Conservation (phyloP, 2,797 vertebrate species). For the Onychomys torridus region DNA sequence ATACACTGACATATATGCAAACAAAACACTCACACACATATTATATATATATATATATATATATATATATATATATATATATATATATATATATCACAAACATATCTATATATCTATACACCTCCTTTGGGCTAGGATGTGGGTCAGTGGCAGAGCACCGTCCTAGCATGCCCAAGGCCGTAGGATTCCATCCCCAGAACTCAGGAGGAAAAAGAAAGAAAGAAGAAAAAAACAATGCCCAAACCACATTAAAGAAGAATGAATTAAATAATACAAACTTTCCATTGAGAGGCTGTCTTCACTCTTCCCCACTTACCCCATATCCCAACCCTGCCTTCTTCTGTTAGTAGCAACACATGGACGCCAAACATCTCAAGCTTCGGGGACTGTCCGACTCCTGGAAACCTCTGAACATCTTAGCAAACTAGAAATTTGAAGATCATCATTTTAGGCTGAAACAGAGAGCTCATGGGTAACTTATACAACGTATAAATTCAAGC, state of each 20-base stretch:
- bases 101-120: not conserved
- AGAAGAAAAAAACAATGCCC: too few relatives aligned
- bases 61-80: not conserved
- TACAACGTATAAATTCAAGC: slow-evolving; percentile 14
- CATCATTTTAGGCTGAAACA: slow-evolving; percentile 28
- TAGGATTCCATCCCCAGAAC: not conserved
- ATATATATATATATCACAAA: not conserved
- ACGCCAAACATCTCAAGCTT: slow-evolving; percentile 37
- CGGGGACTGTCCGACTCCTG: not conserved
- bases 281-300: not conserved
- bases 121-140: not conserved
- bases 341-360: not conserved
- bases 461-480: not conserved
- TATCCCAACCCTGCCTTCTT: not conserved
- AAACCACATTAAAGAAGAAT: slow-evolving; percentile 1
- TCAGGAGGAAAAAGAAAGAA: too few relatives aligned
- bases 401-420: slow-evolving; percentile 51
- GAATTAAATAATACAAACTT: not conserved
- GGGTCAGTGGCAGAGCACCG: not conserved
- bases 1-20: not conserved
- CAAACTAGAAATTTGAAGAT: not conserved
- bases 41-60: rapidly evolving
- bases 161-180: not conserved
- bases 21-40: not conserved
- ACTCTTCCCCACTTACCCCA: not conserved